These are phyloP conservation scores for Drosophila bipectinata DNA, from an alignment of 1,140 invertebrate species.

Conservation along the genomic window DNA sequence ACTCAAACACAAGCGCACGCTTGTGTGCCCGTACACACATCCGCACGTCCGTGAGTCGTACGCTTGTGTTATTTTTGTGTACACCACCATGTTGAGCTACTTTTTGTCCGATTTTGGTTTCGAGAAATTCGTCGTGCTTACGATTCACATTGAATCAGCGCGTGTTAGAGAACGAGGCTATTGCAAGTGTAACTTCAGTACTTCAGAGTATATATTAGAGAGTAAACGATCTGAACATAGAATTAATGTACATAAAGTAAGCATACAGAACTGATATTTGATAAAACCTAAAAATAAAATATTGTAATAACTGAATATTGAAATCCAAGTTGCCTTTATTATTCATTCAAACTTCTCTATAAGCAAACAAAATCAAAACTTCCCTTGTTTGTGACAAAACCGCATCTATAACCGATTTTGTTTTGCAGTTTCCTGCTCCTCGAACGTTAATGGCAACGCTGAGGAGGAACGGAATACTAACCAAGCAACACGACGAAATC, in stretches of 20 bases:
- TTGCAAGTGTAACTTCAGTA: conserved; percentile 4
- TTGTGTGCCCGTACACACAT: neutral
- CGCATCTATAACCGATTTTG: conserved; percentile 78
- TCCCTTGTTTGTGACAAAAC: conserved; percentile 44
- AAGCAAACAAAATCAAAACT: conserved; percentile 22
- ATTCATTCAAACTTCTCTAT: conserved; percentile 29
- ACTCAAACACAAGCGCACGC: conserved; percentile 7
- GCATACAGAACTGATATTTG: conserved; percentile 69
- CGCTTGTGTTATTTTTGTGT: conserved; percentile 47
- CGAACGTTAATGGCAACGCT: conserved; percentile 79
- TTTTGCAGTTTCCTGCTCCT: conserved; percentile 83
- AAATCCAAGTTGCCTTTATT: conserved; percentile 71
- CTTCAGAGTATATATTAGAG: neutral
- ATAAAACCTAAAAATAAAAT: conserved; percentile 68
- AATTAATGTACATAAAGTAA: conserved; percentile 45
- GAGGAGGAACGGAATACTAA: conserved; percentile 76
- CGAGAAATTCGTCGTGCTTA: conserved; percentile 21
- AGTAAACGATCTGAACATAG: conserved; percentile 15
- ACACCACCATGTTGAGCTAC: conserved; percentile 53
- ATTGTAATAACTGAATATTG: conserved; percentile 52
- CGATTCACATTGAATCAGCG: conserved; percentile 43
- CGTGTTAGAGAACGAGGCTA: neutral
- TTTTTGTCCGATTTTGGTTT: conserved; percentile 41
- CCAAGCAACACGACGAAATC: conserved; percentile 21
- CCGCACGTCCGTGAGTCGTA: neutral